These are phyloP conservation scores for Meghimatium bilineatum DNA, from an alignment of 2,888 invertebrate genomes.

Conservation along the genomic window DNA sequence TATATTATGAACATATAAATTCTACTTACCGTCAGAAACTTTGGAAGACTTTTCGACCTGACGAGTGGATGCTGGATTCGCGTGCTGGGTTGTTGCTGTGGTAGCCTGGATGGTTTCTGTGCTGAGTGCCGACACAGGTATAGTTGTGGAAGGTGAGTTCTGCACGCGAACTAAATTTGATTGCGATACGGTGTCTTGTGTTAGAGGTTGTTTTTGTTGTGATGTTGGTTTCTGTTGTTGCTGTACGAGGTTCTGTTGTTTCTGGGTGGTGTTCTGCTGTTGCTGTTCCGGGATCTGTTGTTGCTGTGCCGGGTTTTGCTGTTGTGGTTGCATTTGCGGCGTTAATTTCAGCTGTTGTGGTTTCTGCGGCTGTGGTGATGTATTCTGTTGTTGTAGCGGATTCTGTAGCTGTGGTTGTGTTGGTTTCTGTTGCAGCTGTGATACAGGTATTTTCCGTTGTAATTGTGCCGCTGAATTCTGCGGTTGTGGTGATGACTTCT, in stretches of 20 bases:
- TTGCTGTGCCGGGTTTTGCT: not conserved
- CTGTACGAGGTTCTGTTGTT: not conserved
- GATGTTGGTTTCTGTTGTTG: not conserved
- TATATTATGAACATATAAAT: no score
- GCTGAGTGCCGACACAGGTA: not conserved
- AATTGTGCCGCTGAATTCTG: not conserved
- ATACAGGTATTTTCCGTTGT: no score
- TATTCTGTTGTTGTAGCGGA: not conserved
- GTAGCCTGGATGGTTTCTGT: slow-evolving; percentile 2
- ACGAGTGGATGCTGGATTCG: not conserved
- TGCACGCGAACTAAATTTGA: not conserved
- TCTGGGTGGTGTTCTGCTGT: no score
- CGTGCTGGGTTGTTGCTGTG: not conserved
- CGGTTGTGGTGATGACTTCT: not conserved
- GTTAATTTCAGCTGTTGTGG: not conserved
- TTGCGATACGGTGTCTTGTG: not conserved
- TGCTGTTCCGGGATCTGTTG: not conserved
- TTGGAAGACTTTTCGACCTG: not conserved
- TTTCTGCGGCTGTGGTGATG: not conserved
- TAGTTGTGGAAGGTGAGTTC: not conserved
- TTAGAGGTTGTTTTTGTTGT: not conserved
- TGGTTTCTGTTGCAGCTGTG: not conserved
- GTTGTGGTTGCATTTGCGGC: not conserved
- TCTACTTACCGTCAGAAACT: not conserved
- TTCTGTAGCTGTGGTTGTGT: not conserved